Evolutionary conservation across 1,140 invertebrate genomes (phyloP).

Genomic region (Proctacanthus coquilletti): DNA sequence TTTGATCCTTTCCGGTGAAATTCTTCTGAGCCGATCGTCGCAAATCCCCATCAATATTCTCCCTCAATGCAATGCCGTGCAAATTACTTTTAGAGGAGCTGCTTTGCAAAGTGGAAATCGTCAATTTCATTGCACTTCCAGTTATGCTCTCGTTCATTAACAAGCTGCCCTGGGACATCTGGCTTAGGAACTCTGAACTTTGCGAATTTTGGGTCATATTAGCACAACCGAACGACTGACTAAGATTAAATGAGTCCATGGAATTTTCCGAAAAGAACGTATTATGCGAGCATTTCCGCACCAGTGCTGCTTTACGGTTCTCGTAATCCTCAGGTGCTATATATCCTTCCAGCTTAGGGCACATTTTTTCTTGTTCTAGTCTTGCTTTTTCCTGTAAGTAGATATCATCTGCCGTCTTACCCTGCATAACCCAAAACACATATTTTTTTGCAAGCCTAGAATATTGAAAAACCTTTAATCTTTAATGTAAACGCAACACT

Average conservation of each 20-base stretch:
- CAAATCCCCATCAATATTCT: slow-evolving; percentile 22
- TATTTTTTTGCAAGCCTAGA: slow-evolving; percentile 37
- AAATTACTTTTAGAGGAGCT: slow-evolving; percentile 27
- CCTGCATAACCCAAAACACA: slow-evolving; percentile 36
- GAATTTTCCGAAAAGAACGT: slow-evolving; percentile 22
- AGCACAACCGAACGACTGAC: too few relatives aligned
- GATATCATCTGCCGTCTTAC: slow-evolving; percentile 34
- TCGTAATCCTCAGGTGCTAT: slow-evolving; percentile 25
- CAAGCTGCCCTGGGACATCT: too few relatives aligned
- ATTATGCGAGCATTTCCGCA: slow-evolving; percentile 13
- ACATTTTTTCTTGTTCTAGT: slow-evolving; percentile 16
- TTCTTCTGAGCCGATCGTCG: slow-evolving; percentile 25
- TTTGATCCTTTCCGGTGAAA: slow-evolving; percentile 24
- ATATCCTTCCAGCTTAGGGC: slow-evolving; percentile 21
- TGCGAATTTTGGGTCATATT: too few relatives aligned
- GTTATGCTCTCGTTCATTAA: not conserved
- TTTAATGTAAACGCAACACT: not conserved
- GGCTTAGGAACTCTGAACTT: too few relatives aligned
- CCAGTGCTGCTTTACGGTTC: slow-evolving; percentile 10
- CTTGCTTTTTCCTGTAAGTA: slow-evolving; percentile 25
- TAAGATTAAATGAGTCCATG: slow-evolving; percentile 17
- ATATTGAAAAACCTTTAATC: not conserved
- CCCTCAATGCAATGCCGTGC: slow-evolving; percentile 18
- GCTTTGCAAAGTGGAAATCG: slow-evolving; percentile 17
- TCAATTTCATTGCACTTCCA: slow-evolving; percentile 7